phyloP scores from a whole-genome alignment of 2,888 invertebrate genomes.

The Allophyes oxyacanthae region DNA sequence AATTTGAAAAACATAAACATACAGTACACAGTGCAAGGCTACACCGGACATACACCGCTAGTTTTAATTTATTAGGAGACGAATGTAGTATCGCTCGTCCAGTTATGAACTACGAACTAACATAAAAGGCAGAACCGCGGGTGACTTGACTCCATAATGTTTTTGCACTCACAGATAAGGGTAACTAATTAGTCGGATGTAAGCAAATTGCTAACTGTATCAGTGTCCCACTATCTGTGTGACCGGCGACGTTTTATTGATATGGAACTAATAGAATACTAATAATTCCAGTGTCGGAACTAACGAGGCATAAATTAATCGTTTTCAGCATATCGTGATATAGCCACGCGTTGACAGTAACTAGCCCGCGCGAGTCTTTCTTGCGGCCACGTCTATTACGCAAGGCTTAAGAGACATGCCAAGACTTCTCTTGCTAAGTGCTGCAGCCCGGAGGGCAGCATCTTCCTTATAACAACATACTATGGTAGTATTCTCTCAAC shows the following conservation, averaged over 20 bases:
- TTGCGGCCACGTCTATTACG: too few relatives aligned
- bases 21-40: conserved; percentile 16
- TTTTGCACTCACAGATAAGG: conserved; percentile 40
- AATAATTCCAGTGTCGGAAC: conserved; percentile 13
- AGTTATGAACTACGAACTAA: conserved; percentile 28
- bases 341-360: too few relatives aligned
- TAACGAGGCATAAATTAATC: conserved; percentile 12
- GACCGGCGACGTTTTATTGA: conserved; percentile 31
- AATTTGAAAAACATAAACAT: conserved; percentile 16
- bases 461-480: too few relatives aligned
- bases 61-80: conserved; percentile 36
- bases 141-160: conserved; percentile 43
- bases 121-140: conserved; percentile 34
- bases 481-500: too few relatives aligned
- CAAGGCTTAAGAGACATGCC: too few relatives aligned
- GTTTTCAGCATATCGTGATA: neutral
- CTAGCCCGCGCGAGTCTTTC: too few relatives aligned
- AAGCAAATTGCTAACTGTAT: conserved; percentile 43
- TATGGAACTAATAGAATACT: conserved; percentile 17
- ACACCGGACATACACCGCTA: conserved; percentile 53
- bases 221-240: conserved; percentile 18
- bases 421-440: too few relatives aligned
- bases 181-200: conserved; percentile 39
- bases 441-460: too few relatives aligned
- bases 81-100: conserved; percentile 18